Percentiles rank a stretch among this genome's conserved stretches.
Evolutionary conservation across 64 coral and sea anemone species (phyloP).

Genomic region (Catalaphyllia jardinei): DNA sequence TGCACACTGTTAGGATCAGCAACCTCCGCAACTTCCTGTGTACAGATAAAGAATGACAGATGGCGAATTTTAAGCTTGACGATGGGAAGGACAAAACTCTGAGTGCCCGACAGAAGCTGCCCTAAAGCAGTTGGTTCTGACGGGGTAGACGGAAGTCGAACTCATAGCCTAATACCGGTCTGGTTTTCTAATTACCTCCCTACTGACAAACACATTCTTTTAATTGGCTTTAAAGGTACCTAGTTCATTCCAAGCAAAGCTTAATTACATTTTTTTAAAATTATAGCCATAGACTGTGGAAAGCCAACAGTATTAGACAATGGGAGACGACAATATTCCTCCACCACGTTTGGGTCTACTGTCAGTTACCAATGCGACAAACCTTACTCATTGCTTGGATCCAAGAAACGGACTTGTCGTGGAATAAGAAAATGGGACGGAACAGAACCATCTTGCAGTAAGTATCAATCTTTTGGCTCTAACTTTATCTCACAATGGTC

Average conservation of each 20-base stretch:
- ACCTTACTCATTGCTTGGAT: constrained; percentile 34
- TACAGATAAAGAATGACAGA: no score
- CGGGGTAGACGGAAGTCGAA: no score
- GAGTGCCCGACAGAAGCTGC: no score
- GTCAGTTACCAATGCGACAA: constrained; percentile 54
- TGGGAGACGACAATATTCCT: constrained; percentile 24
- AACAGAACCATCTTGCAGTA: constrained; percentile 60
- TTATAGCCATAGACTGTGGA: not conserved
- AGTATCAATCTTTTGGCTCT: constrained; percentile 8
- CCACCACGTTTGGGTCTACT: constrained; percentile 26
- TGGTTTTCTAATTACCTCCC: no score
- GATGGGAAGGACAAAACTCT: no score
- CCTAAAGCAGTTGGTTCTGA: no score
- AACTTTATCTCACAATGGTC: no score
- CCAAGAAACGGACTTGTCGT: constrained; percentile 59
- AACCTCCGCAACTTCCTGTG: no score
- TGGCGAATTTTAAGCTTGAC: no score
- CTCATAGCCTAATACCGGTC: no score
- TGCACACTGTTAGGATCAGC: no score
- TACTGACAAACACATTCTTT: not conserved
- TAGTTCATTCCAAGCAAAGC: not conserved
- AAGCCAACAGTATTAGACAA: not conserved
- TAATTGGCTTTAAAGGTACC: not conserved
- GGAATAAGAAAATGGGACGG: constrained; percentile 82
- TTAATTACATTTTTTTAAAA: not conserved